Percentiles rank a stretch among this genome's conserved stretches.
Conservation (phyloP, 2,888 invertebrate species). For the Hemistola chrysoprasaria region DNA sequence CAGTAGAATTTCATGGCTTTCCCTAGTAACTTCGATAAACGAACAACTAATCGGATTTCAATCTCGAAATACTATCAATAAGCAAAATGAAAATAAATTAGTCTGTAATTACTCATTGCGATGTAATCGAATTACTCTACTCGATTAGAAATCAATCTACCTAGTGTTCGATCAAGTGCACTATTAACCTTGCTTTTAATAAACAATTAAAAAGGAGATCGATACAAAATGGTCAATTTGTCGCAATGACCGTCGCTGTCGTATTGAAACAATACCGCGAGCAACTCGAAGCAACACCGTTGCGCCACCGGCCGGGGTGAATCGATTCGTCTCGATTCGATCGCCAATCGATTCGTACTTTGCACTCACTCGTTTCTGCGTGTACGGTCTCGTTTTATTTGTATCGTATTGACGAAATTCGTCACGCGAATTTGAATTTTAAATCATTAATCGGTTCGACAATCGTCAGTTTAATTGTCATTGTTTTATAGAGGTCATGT, state of each 20-base stretch:
- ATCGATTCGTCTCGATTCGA: slow-evolving; percentile 70
- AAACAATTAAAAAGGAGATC: slow-evolving; percentile 65
- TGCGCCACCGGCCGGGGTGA: slow-evolving; percentile 53
- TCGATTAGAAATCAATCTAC: slow-evolving; percentile 27
- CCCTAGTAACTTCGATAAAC: slow-evolving; percentile 1
- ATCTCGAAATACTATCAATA: slow-evolving; percentile 15
- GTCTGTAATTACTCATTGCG: slow-evolving; percentile 19
- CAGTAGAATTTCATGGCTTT: slow-evolving; percentile 26
- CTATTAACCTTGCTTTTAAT: slow-evolving; percentile 40
- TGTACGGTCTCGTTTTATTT: slow-evolving; percentile 56
- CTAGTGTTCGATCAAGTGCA: slow-evolving; percentile 22
- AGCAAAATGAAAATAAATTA: slow-evolving; percentile 13
- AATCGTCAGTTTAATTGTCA: slow-evolving; percentile 54
- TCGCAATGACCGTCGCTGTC: slow-evolving; percentile 45
- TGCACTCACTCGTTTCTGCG: slow-evolving; percentile 53
- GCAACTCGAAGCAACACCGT: too few relatives aligned
- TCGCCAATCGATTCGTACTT: slow-evolving; percentile 57
- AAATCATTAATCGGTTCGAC: slow-evolving; percentile 47
- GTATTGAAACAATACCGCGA: slow-evolving; percentile 51
- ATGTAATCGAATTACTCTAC: slow-evolving; percentile 21
- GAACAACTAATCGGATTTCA: slow-evolving; percentile 1
- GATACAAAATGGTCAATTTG: slow-evolving; percentile 57
- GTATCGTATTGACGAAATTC: slow-evolving; percentile 42
- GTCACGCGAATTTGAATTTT: slow-evolving; percentile 47
- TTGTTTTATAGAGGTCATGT: slow-evolving; percentile 68